Conservation (phyloP, 2,113 vertebrate genomes). For the Chascanopsetta lugubris region DNA sequence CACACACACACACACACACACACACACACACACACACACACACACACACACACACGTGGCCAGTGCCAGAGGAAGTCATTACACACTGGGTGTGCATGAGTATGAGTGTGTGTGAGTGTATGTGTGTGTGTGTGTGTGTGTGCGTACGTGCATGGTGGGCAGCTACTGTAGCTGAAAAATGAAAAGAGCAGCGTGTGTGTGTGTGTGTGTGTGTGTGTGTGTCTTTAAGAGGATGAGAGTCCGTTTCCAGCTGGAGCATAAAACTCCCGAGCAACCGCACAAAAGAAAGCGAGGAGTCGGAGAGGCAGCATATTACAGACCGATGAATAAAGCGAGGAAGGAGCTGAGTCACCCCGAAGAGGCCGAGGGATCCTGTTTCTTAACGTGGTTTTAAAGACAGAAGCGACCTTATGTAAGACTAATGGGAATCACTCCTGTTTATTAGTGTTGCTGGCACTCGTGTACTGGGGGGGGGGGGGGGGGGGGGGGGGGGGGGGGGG, state of each 20-base stretch:
- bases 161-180: conserved; percentile 60
- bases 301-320: conserved; percentile 46
- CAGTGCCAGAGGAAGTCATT: conserved; percentile 69
- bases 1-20: too few relatives aligned
- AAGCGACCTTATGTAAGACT: conserved; percentile 57
- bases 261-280: conserved; percentile 58
- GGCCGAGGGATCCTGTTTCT: conserved; percentile 57
- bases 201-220: too few relatives aligned
- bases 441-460: conserved; percentile 29
- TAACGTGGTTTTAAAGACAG: conserved; percentile 50
- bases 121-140: conserved; percentile 19
- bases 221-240: conserved; percentile 50
- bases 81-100: conserved; percentile 25
- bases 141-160: conserved; percentile 32
- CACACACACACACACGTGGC: too few relatives aligned
- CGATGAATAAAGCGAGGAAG: conserved; percentile 54
- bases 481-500: too few relatives aligned
- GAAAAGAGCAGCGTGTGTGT: conserved; percentile 53
- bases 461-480: conserved; percentile 31
- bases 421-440: conserved; percentile 58
- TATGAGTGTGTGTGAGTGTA: conserved; percentile 32
- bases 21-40: too few relatives aligned
- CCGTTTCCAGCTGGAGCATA: conserved; percentile 50
- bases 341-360: conserved; percentile 33
- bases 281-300: conserved; percentile 34